These are phyloP conservation scores for Drosophila leontia DNA, from an alignment of 1,140 invertebrate species.

Conservation along the genomic window DNA sequence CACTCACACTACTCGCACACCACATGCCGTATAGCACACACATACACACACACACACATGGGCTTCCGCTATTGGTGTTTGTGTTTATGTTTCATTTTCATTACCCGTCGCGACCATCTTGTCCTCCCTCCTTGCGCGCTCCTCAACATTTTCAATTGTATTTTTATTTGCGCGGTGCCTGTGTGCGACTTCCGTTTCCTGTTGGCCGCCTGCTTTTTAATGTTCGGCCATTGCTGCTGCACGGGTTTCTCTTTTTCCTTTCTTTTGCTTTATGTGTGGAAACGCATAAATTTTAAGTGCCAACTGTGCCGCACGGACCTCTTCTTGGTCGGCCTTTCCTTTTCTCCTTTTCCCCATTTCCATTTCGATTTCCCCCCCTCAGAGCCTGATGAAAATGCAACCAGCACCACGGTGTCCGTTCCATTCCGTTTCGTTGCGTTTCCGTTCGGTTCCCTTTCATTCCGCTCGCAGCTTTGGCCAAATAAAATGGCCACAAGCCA, in stretches of 20 bases:
- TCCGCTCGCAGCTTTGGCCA: slow-evolving; percentile 54
- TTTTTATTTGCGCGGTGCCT: slow-evolving; percentile 79
- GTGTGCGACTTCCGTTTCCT: slow-evolving; percentile 72
- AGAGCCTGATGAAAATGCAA: slow-evolving; percentile 17
- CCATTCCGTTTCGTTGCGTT: slow-evolving; percentile 40
- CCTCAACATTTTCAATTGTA: slow-evolving; percentile 71
- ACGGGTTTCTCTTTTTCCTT: slow-evolving; percentile 54
- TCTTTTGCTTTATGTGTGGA: slow-evolving; percentile 73
- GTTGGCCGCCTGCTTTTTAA: slow-evolving; percentile 69
- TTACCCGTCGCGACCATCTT: slow-evolving; percentile 46
- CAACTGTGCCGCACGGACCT: slow-evolving; percentile 50
- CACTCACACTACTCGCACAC: slow-evolving; percentile 9
- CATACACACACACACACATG: slow-evolving; percentile 23
- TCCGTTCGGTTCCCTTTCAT: slow-evolving; percentile 44
- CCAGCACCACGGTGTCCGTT: slow-evolving; percentile 28
- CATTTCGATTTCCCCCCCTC: slow-evolving; percentile 10
- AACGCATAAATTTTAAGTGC: slow-evolving; percentile 82
- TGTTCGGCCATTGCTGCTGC: slow-evolving; percentile 41
- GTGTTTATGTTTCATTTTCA: slow-evolving; percentile 80
- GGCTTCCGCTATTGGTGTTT: slow-evolving; percentile 32
- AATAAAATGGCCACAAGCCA: slow-evolving; percentile 68
- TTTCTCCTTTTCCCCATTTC: slow-evolving; percentile 4
- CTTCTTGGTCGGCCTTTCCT: slow-evolving; percentile 8
- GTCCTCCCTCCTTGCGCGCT: background rate
- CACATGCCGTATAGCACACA: slow-evolving; percentile 6